Percentiles rank a stretch among this genome's conserved stretches.
phyloP scores from a whole-genome alignment of 1,140 invertebrate species.

The Trachymyrmex cornetzi region DNA sequence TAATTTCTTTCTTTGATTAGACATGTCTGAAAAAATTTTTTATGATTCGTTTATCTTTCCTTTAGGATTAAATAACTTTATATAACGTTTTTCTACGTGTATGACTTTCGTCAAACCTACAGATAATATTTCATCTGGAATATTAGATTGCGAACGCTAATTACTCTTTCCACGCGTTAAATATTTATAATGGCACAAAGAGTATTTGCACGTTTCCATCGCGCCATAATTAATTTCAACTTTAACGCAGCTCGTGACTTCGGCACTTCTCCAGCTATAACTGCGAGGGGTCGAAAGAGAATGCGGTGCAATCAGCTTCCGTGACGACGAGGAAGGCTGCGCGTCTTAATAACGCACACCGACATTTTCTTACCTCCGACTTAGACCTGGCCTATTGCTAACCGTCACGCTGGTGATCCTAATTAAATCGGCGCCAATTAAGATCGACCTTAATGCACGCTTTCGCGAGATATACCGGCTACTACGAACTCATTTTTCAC shows the following conservation, averaged over 20 bases:
- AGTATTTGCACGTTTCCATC: slow-evolving; percentile 29
- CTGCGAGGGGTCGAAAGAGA: slow-evolving; percentile 46
- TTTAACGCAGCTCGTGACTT: slow-evolving; percentile 53
- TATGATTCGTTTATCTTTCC: background rate
- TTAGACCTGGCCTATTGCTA: slow-evolving; percentile 80
- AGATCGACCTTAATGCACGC: slow-evolving; percentile 85
- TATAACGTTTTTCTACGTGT: background rate
- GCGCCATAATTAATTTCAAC: slow-evolving; percentile 40
- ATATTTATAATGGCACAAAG: slow-evolving; percentile 29
- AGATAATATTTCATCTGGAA: background rate
- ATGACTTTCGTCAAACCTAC: background rate
- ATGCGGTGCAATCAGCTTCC: slow-evolving; percentile 80
- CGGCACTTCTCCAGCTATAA: slow-evolving; percentile 23
- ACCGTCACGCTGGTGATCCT: slow-evolving; percentile 85
- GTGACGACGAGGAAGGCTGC: slow-evolving; percentile 83
- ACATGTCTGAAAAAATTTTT: background rate
- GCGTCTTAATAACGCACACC: slow-evolving; percentile 83
- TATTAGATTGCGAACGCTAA: background rate
- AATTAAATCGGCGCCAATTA: slow-evolving; percentile 86
- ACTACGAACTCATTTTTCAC: slow-evolving; percentile 79
- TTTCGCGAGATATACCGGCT: slow-evolving; percentile 79
- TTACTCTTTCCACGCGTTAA: slow-evolving; percentile 11
- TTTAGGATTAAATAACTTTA: background rate
- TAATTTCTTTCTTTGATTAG: background rate
- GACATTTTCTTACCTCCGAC: slow-evolving; percentile 78